A percentile compares a stretch with the other conserved stretches of the same genome.
Conservation (phyloP, 2,888 invertebrate genomes). For the Amitus sp. region DNA sequence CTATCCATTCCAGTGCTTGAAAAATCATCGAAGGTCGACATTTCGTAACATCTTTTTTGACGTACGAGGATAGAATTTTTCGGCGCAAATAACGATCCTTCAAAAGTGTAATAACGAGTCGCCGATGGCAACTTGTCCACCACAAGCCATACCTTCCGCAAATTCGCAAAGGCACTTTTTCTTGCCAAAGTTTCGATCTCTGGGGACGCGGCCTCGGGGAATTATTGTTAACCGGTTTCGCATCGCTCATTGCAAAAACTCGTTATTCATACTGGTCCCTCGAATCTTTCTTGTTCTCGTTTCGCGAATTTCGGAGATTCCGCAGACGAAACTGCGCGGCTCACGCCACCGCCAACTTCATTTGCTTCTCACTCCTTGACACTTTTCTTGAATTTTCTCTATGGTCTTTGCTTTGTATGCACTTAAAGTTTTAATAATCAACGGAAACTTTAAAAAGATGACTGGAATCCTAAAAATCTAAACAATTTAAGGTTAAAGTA, state of each 20-base stretch:
- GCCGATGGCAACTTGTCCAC: constrained; percentile 20
- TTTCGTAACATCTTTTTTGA: too few relatives aligned
- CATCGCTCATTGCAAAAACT: constrained; percentile 38
- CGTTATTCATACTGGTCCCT: constrained; percentile 33
- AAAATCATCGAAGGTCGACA: too few relatives aligned
- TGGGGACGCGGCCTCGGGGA: constrained; percentile 33
- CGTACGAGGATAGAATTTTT: too few relatives aligned
- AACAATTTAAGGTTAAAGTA: too few relatives aligned
- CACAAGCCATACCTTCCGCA: constrained; percentile 9
- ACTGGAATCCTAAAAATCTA: too few relatives aligned
- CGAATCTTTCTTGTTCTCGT: constrained; percentile 34
- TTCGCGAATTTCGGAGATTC: constrained; percentile 36
- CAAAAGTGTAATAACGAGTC: constrained; percentile 9
- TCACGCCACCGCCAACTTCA: constrained; percentile 1
- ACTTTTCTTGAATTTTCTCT: too few relatives aligned
- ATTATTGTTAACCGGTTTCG: constrained; percentile 39
- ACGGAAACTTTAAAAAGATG: too few relatives aligned
- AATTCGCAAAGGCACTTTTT: constrained; percentile 9
- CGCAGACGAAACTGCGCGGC: constrained; percentile 9
- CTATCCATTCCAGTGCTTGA: neutral
- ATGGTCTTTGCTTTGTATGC: too few relatives aligned
- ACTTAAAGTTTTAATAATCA: too few relatives aligned
- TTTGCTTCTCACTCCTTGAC: too few relatives aligned
- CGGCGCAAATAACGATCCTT: neutral
- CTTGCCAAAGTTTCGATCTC: constrained; percentile 12